phyloP scores from a whole-genome alignment of 2,113 vertebrate genomes.

The Peromyscus polionotus region DNA sequence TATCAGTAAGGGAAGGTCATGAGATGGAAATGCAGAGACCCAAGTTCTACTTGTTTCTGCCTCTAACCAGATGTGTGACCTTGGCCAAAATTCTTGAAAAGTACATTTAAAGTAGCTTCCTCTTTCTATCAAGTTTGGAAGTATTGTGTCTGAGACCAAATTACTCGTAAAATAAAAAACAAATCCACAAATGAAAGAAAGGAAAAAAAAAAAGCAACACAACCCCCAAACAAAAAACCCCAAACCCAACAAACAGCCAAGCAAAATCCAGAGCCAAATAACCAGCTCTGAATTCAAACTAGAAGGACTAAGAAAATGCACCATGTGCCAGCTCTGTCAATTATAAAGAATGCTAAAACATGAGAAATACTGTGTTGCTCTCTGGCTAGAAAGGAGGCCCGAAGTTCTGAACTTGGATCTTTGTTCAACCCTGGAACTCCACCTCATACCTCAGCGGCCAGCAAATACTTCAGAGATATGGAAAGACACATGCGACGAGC shows the following conservation, averaged over 20 bases:
- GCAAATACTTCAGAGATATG: background rate
- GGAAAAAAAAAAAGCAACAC: background rate
- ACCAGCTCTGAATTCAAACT: background rate
- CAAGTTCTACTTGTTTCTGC: background rate
- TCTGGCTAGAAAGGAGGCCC: background rate
- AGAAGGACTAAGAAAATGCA: rapidly evolving
- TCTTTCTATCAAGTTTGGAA: background rate
- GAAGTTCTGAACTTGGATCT: background rate
- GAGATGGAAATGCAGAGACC: background rate
- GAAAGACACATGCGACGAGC: background rate
- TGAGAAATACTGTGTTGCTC: background rate
- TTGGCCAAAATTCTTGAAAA: background rate
- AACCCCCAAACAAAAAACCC: background rate
- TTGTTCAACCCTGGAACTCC: background rate
- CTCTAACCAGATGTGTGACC: background rate
- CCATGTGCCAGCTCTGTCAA: background rate
- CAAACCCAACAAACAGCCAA: background rate
- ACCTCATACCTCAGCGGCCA: background rate
- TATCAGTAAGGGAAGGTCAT: background rate
- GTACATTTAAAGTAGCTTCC: background rate
- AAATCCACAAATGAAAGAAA: background rate
- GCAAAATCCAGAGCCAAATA: background rate
- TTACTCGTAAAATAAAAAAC: background rate
- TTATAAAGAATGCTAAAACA: background rate
- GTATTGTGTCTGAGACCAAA: background rate